Percentiles rank a stretch among this genome's conserved stretches.
Conservation (phyloP, 2,797 vertebrate genomes). For the Myotis planiceps region DNA sequence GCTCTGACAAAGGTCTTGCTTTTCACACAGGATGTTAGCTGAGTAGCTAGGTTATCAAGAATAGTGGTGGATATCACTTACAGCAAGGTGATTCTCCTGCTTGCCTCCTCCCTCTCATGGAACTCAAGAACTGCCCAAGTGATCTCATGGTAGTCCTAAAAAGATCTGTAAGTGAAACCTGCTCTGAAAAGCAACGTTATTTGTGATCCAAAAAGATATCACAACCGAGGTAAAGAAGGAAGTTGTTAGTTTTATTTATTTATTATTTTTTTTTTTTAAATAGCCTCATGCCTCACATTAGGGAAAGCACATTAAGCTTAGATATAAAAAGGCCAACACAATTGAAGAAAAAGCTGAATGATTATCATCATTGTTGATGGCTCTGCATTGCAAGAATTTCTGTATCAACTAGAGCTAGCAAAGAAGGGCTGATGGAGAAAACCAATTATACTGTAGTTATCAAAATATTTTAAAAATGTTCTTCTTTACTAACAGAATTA, state of each 20-base stretch:
- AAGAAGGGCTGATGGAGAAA: neutral
- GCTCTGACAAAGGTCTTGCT: neutral
- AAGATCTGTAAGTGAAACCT: neutral
- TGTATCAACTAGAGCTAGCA: neutral
- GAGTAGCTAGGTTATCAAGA: neutral
- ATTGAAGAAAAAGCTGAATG: neutral
- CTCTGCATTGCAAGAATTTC: neutral
- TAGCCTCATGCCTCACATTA: neutral
- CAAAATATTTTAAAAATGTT: neutral
- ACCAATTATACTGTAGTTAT: neutral
- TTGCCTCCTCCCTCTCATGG: neutral
- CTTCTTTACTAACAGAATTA: constrained; percentile 4
- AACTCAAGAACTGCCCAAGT: neutral
- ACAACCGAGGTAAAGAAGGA: neutral
- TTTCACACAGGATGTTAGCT: neutral
- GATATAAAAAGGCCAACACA: neutral
- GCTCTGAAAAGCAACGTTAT: neutral
- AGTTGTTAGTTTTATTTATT: neutral
- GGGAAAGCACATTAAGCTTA: neutral
- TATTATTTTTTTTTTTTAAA: too few species aligned
- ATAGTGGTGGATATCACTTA: too few species aligned
- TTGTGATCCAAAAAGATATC: neutral
- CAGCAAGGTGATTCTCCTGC: neutral
- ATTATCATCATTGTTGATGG: neutral
- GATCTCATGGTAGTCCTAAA: neutral